phyloP scores from a whole-genome alignment of 2,113 vertebrate species.

The Hoplias malabaricus region DNA sequence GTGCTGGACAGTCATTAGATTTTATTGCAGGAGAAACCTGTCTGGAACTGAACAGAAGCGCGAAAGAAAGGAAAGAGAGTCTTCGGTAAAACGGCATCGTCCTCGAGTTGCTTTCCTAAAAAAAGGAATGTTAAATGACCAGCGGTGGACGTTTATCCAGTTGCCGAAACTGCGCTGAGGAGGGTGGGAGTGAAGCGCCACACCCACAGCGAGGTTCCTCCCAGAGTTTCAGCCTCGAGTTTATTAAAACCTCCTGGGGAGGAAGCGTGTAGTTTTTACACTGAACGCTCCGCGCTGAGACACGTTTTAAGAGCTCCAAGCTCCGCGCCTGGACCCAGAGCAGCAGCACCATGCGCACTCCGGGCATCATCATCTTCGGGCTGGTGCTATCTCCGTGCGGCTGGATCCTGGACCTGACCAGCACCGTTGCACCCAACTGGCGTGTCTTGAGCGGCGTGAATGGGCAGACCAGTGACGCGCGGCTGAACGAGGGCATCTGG shows the following conservation, averaged over 20 bases:
- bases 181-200: not conserved
- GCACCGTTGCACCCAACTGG: slow-evolving; percentile 86
- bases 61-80: no score
- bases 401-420: slow-evolving; percentile 79
- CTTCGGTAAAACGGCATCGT: no score
- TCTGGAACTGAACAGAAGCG: no score
- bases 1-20: no score
- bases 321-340: no score
- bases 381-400: slow-evolving; percentile 89
- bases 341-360: slow-evolving; percentile 70
- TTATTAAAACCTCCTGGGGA: not conserved
- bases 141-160: not conserved
- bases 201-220: slow-evolving; percentile 1
- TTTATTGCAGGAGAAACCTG: no score
- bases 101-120: no score
- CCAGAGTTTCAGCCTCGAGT: slow-evolving; percentile 22
- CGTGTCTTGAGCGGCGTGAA: slow-evolving; percentile 71
- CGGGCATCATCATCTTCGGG: slow-evolving; percentile 84
- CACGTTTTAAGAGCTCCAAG: no score
- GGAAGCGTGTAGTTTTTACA: not conserved
- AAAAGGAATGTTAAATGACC: no score
- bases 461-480: slow-evolving; percentile 14
- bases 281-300: no score
- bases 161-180: not conserved
- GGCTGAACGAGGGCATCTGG: slow-evolving; percentile 87